Base-by-base conservation (phyloP, 2,888 invertebrate genomes). In the Dysmachus trigonus region DNA sequence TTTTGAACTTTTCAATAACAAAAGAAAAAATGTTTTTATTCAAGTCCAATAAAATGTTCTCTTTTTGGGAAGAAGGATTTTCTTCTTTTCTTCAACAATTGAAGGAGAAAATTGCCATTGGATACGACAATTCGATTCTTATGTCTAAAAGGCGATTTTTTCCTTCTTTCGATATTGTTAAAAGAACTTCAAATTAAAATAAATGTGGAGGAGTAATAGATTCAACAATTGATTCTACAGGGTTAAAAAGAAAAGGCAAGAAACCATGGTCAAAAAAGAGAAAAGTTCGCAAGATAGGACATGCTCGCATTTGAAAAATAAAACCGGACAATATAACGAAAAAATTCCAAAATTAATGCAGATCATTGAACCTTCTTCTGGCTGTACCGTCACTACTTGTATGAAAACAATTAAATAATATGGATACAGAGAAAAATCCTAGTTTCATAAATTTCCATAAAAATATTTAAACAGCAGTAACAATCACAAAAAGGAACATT, bases 251-350 rank as follows among this genome's bases (percentile, higher is more conserved):
- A 79, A 41, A 27, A 81, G 62, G 3, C 22, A 33, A 81, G 38
- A 47, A 41, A 83, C n/a, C 18, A 53, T 72, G 71, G 38, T 38
- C 31, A 83, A 83, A 83, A 53, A 62, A 62, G 53, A 38, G 35
- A 85, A 18, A 85, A 62, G 10, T 62, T 62, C 27, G 62, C 74
- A 51, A 85, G 30, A 74, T 51, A 88, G 89, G 89, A 89, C 92
- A 92, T 92, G 92, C 92, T 92, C 92, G 92, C 89, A 89, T 89
- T 88, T 88, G 89, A 89, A 89, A 83, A 90, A 92, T 91, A 92
- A 92, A 92, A 92, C 92, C 91, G 91, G 92, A 92, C 92, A 92
- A 89, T 85, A 41, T 88, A 81, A 83, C 71, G n/a, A 83, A 72
- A 83, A 85, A 79, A 74, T 51, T 85, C 85, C 85, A 85, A 74